A percentile compares a stretch with the other conserved stretches of the same genome.
Conservation (phyloP, 2,113 vertebrate species). For the Paramormyrops kingsleyae region DNA sequence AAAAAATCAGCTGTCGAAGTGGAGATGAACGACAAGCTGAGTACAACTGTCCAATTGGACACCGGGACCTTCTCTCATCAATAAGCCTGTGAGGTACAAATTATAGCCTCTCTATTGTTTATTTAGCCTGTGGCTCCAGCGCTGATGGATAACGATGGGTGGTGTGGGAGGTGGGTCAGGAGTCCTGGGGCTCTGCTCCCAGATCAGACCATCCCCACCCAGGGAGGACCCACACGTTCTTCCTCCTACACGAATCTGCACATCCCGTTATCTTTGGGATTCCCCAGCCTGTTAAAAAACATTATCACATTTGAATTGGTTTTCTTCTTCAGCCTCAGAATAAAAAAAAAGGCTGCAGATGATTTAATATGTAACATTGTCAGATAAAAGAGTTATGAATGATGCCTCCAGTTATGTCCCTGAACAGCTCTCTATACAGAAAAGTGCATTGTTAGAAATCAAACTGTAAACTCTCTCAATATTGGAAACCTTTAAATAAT, state of each 20-base stretch:
- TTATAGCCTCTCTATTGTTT: background rate
- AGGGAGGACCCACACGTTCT: background rate
- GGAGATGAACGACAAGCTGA: constrained; percentile 11
- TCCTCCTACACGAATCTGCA: background rate
- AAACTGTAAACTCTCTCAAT: background rate
- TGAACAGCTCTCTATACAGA: background rate
- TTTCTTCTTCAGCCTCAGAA: background rate
- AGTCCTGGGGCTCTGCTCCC: background rate
- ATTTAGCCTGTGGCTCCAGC: background rate
- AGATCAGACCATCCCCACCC: background rate
- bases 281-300: background rate
- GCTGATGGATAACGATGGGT: background rate
- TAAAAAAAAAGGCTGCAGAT: background rate
- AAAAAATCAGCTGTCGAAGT: background rate
- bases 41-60: background rate
- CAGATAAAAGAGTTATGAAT: background rate
- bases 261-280: background rate
- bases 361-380: background rate
- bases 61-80: constrained; percentile 11
- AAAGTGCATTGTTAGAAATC: background rate
- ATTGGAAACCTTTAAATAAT: background rate
- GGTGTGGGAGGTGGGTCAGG: background rate
- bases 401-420: background rate
- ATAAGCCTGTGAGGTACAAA: constrained; percentile 11
- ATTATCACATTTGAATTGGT: background rate